Conservation (phyloP, 2,113 vertebrate species). For the Rhinopomastus cyanomelas region DNA sequence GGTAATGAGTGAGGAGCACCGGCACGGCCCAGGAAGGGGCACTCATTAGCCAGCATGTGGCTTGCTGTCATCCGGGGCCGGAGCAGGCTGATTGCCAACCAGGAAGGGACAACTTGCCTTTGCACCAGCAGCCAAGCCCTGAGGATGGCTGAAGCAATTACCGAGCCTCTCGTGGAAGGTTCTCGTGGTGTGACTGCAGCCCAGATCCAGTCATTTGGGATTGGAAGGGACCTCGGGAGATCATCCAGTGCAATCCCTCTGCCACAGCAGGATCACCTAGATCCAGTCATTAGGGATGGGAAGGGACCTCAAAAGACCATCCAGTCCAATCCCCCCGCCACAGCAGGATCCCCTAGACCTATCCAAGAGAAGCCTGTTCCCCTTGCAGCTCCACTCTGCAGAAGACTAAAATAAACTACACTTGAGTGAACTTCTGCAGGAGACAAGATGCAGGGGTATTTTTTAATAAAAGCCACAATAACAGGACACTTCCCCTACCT, state of each 20-base stretch:
- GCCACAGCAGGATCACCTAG: no score
- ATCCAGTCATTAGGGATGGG: no score
- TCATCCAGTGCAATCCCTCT: no score
- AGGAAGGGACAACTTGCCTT: neutral
- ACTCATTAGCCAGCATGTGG: neutral
- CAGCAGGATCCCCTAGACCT: no score
- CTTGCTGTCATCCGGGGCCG: neutral
- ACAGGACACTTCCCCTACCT: neutral
- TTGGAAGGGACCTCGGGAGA: no score
- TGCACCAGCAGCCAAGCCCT: neutral
- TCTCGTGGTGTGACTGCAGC: neutral
- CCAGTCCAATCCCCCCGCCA: no score
- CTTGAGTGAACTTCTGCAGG: neutral
- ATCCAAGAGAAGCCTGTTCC: neutral
- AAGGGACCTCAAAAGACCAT: no score
- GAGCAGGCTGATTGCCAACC: neutral
- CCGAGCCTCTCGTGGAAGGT: neutral
- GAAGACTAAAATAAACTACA: neutral
- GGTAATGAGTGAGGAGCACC: slow-evolving; percentile 12
- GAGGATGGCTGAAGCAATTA: neutral
- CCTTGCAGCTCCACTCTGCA: neutral
- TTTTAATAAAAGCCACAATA: neutral
- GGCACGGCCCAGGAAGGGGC: neutral
- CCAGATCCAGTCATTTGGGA: no score
- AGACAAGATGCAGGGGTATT: neutral